Evolutionary conservation across 2,888 invertebrate species (phyloP).

Genomic region (Apoda limacodes): DNA sequence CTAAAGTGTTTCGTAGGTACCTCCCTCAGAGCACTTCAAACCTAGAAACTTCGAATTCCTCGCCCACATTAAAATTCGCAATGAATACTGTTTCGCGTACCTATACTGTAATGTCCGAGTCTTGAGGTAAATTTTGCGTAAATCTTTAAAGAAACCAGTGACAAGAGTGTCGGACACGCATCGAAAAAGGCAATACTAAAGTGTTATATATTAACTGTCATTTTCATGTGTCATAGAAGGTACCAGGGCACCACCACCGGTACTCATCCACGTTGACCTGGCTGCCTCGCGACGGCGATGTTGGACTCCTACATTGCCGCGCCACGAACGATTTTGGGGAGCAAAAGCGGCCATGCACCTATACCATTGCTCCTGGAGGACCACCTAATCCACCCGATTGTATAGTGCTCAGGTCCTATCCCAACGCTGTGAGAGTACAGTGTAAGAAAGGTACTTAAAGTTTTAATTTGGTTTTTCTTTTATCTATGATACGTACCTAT

Average conservation of each 20-base stretch:
- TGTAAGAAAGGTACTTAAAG: slow-evolving; percentile 44
- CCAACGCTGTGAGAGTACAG: slow-evolving; percentile 27
- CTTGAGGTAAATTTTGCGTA: too few relatives aligned
- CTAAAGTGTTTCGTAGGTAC: too few relatives aligned
- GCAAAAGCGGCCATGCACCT: slow-evolving; percentile 40
- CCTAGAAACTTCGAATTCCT: too few relatives aligned
- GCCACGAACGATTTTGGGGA: slow-evolving; percentile 46
- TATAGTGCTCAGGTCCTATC: slow-evolving; percentile 25
- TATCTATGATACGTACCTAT: too few relatives aligned
- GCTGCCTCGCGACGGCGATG: slow-evolving; percentile 33
- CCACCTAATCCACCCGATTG: slow-evolving; percentile 38
- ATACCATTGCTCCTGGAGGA: slow-evolving; percentile 32
- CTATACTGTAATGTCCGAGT: too few relatives aligned
- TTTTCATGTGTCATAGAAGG: slow-evolving; percentile 29
- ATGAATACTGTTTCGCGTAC: too few relatives aligned
- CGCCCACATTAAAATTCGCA: too few relatives aligned
- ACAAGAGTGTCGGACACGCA: too few relatives aligned
- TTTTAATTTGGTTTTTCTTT: too few relatives aligned
- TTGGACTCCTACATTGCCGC: slow-evolving; percentile 38
- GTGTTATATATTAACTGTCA: too few relatives aligned
- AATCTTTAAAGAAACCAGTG: too few relatives aligned
- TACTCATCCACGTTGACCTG: slow-evolving; percentile 44
- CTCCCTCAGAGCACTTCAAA: too few relatives aligned
- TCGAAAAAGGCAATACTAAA: neutral
- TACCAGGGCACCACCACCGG: slow-evolving; percentile 31